Evolutionary conservation across 2,797 vertebrate genomes (phyloP).

Genomic region (Synaphobranchus kaupii): DNA sequence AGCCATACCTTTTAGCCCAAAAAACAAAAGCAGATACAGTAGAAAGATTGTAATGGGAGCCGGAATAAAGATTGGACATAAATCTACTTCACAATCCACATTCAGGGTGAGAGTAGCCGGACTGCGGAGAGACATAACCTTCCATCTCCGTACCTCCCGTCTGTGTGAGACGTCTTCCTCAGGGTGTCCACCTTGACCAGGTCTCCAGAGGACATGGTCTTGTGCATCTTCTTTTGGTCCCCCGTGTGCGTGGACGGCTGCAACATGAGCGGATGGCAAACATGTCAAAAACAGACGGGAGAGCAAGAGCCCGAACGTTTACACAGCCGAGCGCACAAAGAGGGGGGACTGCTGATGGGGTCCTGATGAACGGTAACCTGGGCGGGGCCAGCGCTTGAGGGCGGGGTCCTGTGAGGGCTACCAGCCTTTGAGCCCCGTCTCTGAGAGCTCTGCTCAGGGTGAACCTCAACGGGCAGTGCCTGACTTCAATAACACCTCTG

Average conservation of each 20-base stretch:
- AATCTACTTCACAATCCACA: not conserved
- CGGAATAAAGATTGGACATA: not conserved
- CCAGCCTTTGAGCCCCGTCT: not conserved
- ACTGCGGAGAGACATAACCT: not conserved
- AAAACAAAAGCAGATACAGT: not conserved
- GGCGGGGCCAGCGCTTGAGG: not conserved
- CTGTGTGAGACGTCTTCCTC: conserved; percentile 78
- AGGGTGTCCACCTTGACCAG: conserved; percentile 76
- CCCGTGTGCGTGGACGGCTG: conserved; percentile 72
- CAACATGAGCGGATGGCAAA: conserved; percentile 47
- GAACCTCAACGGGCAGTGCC: not conserved
- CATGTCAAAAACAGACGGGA: not conserved
- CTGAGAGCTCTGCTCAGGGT: not conserved
- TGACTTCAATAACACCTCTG: not conserved
- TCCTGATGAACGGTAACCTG: not conserved
- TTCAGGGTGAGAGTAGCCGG: not conserved
- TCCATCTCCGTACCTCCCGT: conserved; percentile 79
- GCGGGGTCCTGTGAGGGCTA: not conserved
- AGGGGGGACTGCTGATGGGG: not conserved
- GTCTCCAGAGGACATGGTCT: conserved; percentile 93
- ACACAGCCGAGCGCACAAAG: conserved; percentile 1
- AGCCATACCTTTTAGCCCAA: not conserved
- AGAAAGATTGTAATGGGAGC: not conserved
- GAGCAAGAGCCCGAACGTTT: not conserved
- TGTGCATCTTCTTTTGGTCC: conserved; percentile 83